These are phyloP conservation scores for Drosophila fungiperda DNA, from an alignment of 2,888 invertebrate species.

Conservation along the genomic window DNA sequence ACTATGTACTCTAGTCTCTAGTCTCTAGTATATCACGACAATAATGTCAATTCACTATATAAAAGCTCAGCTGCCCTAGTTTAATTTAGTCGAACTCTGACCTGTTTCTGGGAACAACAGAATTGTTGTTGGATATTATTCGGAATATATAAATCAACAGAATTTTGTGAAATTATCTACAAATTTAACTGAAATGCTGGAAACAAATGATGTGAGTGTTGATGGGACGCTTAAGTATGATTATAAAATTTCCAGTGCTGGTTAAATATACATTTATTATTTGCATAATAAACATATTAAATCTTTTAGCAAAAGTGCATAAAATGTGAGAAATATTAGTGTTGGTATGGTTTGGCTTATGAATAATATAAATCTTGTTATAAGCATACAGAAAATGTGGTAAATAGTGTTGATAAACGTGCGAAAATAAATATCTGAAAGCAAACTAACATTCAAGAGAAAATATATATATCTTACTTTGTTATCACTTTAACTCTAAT, in stretches of 20 bases:
- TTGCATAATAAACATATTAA: background rate
- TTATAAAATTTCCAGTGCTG: background rate
- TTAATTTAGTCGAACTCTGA: constrained; percentile 53
- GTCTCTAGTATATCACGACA: constrained; percentile 49
- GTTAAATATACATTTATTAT: background rate
- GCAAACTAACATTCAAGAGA: background rate
- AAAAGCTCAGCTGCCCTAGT: constrained; percentile 37
- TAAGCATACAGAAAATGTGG: background rate
- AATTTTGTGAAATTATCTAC: background rate
- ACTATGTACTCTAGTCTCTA: background rate
- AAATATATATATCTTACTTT: background rate
- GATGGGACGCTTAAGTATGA: too few relatives aligned
- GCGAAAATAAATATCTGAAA: background rate
- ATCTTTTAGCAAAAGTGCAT: background rate
- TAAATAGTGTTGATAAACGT: background rate
- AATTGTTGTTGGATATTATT: background rate
- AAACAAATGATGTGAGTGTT: constrained; percentile 68
- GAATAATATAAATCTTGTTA: background rate
- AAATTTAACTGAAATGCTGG: constrained; percentile 48
- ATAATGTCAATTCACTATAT: constrained; percentile 66
- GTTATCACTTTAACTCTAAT: constrained; percentile 1
- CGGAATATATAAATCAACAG: background rate
- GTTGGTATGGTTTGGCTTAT: background rate
- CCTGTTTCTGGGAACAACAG: constrained; percentile 15
- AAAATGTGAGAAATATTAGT: background rate